Percentiles rank a stretch among this genome's conserved stretches.
phyloP scores from a whole-genome alignment of 1,140 invertebrate genomes.

The Drosophila mauritiana region DNA sequence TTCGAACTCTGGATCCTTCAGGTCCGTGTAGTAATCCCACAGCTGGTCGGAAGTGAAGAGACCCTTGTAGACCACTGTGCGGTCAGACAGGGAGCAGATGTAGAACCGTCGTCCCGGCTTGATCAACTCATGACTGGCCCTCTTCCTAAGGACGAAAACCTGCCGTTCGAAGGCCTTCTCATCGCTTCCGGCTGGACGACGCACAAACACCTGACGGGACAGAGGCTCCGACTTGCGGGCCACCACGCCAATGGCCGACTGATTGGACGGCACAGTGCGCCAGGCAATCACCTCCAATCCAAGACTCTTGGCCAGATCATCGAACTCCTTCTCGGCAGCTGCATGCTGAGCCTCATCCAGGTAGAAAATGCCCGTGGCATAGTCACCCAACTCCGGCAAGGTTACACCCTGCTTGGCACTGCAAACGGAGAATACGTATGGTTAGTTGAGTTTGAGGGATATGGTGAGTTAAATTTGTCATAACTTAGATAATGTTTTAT shows the following conservation, averaged over 20 bases:
- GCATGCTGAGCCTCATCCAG: conserved; percentile 93
- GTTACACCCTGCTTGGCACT: conserved; percentile 91
- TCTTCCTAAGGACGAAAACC: conserved; percentile 97
- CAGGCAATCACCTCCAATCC: conserved; percentile 94
- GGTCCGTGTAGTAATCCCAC: conserved; percentile 91
- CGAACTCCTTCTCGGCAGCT: conserved; percentile 93
- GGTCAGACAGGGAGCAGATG: conserved; percentile 96
- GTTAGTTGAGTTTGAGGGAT: background rate
- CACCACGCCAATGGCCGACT: conserved; percentile 93
- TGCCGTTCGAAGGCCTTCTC: conserved; percentile 88
- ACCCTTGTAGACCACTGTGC: conserved; percentile 98
- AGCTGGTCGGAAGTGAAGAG: conserved; percentile 98
- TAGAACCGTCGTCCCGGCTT: conserved; percentile 95
- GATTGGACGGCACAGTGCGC: conserved; percentile 96
- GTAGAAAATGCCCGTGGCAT: conserved; percentile 98
- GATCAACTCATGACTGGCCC: conserved; percentile 94
- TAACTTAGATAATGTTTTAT: too few species aligned
- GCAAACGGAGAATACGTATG: background rate
- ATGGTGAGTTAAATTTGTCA: background rate
- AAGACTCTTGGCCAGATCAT: conserved; percentile 91
- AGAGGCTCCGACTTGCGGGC: conserved; percentile 97
- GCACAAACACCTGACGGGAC: conserved; percentile 97
- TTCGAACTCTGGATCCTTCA: conserved; percentile 92
- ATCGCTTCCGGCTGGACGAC: conserved; percentile 85
- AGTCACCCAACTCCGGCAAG: conserved; percentile 93